Evolutionary conservation across 2,888 invertebrate species (phyloP), one percentile per base, ranked within the genome.

Genomic region (Campaea margaritaria): DNA sequence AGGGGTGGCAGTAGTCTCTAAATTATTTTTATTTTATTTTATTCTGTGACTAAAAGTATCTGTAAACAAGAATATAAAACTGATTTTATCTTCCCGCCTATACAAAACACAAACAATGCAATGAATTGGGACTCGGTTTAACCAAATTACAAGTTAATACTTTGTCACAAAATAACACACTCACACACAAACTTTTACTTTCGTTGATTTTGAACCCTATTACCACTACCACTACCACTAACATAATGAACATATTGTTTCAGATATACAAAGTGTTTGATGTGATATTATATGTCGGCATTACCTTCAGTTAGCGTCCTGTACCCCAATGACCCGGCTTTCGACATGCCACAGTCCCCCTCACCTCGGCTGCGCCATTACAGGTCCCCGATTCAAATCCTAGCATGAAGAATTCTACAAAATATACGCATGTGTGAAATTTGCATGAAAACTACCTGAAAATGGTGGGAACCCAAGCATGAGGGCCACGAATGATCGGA

Each of bases 291-390:
- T 87, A 76, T 88, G 83, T 85, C 85, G 86, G 81, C 84, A 81
- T 75, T 82, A 78, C 78, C 84, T 83, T 84, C 86, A 87, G 86
- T 83, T 89, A 90, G 87, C 85, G 85, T 82, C 76, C 84, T 82
- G 85, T 78, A 81, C 86, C 84, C 80, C 73, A 82, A 95, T 95
- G 95, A 93, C 93, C 93, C 93, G 94, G 95, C 94, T 94, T 95
- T 92, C 94, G 93, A 93, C 93, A 95, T 95, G 95, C 94, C 94
- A 87, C 94, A 94, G 91, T 93, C 93, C 85, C 93, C 93, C 78
- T 93, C 93, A 87, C 95, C 95, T 89, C 94, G 95, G 91, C 95
- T 96, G 91, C 95, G 96, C 87, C 96, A 96, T 91, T 96, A 96
- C 95, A 96, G 96, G 95, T 96, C 95, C 91, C 88, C 76, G 62